These are phyloP conservation scores for Perizoma affinitatum DNA, from an alignment of 2,888 invertebrate genomes.

Conservation along the genomic window DNA sequence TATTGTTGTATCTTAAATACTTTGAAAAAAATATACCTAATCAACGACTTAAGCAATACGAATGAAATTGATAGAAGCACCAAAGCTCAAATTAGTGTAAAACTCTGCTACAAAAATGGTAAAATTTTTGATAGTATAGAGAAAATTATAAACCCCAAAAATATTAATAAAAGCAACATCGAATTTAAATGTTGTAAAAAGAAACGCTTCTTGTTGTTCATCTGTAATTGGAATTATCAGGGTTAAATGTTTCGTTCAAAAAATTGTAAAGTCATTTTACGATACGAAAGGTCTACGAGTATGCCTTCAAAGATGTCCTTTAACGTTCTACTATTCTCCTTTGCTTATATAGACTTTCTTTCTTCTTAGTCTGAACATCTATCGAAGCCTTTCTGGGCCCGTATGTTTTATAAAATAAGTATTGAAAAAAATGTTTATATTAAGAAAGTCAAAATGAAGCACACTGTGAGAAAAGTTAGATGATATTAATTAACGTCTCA, in stretches of 20 bases:
- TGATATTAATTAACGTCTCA: slow-evolving; percentile 74
- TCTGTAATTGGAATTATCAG: slow-evolving; percentile 82
- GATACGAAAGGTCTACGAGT: slow-evolving; percentile 4
- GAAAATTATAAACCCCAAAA: slow-evolving; percentile 56
- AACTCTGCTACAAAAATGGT: slow-evolving; percentile 6
- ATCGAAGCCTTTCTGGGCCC: slow-evolving; percentile 40
- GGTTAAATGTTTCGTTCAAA: slow-evolving; percentile 77
- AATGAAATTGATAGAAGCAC: slow-evolving; percentile 57
- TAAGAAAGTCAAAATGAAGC: slow-evolving; percentile 83
- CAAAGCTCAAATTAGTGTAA: slow-evolving; percentile 73
- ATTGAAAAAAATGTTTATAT: slow-evolving; percentile 72
- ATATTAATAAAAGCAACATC: slow-evolving; percentile 72
- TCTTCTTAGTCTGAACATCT: slow-evolving; percentile 58
- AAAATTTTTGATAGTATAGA: slow-evolving; percentile 58
- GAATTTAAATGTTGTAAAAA: slow-evolving; percentile 78
- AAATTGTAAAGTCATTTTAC: slow-evolving; percentile 48
- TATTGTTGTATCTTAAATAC: slow-evolving; percentile 11
- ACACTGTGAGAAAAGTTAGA: slow-evolving; percentile 83
- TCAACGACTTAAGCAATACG: slow-evolving; percentile 75
- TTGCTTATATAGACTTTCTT: slow-evolving; percentile 69
- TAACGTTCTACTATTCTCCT: slow-evolving; percentile 52
- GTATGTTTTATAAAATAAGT: slow-evolving; percentile 64
- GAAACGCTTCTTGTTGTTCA: slow-evolving; percentile 72
- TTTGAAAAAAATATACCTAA: slow-evolving; percentile 43
- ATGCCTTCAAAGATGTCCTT: slow-evolving; percentile 44